phyloP scores from a whole-genome alignment of 2,113 vertebrate species.

The Kryptolebias marmoratus region DNA sequence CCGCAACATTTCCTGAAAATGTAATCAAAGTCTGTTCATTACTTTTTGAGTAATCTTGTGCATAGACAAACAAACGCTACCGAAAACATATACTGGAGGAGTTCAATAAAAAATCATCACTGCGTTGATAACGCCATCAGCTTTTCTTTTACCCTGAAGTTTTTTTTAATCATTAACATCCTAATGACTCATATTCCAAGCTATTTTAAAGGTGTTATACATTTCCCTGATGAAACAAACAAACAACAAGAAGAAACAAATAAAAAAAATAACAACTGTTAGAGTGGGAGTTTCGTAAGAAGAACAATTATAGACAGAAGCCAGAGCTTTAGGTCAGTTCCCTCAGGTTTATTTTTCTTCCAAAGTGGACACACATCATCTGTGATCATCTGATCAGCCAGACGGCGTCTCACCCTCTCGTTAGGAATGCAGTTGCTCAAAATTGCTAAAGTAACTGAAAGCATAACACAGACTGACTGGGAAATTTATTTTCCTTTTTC shows the following conservation, averaged over 20 bases:
- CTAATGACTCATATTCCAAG: too few species aligned
- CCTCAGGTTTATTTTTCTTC: constrained; percentile 16
- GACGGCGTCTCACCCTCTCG: constrained; percentile 16
- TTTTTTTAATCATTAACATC: too few species aligned
- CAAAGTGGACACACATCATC: background rate
- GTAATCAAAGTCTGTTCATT: too few species aligned
- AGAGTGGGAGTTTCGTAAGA: background rate
- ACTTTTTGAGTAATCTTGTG: too few species aligned
- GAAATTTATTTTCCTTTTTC: background rate
- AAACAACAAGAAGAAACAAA: too few species aligned
- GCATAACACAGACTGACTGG: background rate
- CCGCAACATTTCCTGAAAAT: too few species aligned
- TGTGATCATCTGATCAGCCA: constrained; percentile 31
- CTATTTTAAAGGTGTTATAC: too few species aligned
- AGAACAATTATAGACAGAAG: background rate
- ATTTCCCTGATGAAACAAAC: background rate
- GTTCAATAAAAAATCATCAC: too few species aligned
- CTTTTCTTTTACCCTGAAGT: too few species aligned
- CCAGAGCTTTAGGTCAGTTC: background rate
- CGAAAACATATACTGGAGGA: too few species aligned
- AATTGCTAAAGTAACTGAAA: background rate
- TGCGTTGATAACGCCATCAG: too few species aligned
- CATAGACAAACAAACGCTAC: too few species aligned
- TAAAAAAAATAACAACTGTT: background rate
- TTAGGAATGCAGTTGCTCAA: background rate